A percentile compares a stretch with the other conserved stretches of the same genome.
These are phyloP conservation scores for Micrasema minimum DNA, from an alignment of 1,140 invertebrate species.

Conservation along the genomic window DNA sequence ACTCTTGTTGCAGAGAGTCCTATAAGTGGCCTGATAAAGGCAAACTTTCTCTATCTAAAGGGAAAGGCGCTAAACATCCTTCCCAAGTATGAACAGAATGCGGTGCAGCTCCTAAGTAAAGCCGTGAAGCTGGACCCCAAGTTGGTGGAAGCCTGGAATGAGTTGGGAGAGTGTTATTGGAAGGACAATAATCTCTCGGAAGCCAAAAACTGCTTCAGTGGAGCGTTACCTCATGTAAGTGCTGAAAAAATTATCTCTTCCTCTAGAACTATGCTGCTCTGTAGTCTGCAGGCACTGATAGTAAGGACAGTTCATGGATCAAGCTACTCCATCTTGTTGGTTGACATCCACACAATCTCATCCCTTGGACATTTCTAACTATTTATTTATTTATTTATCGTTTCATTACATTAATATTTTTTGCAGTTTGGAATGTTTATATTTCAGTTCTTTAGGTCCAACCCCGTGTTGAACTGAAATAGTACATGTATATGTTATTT, in stretches of 20 bases:
- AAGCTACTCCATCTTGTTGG: too few relatives aligned
- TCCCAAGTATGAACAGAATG: slow-evolving; percentile 74
- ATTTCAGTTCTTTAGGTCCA: too few relatives aligned
- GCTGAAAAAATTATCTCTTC: slow-evolving; percentile 74
- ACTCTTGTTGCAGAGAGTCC: slow-evolving; percentile 61
- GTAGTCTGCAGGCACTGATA: too few relatives aligned
- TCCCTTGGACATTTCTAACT: too few relatives aligned
- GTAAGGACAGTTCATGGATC: too few relatives aligned
- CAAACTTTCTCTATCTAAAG: slow-evolving; percentile 79
- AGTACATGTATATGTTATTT: too few relatives aligned
- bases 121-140: slow-evolving; percentile 88
- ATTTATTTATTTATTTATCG: too few relatives aligned
- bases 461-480: too few relatives aligned
- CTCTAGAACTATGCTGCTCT: too few relatives aligned
- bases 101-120: slow-evolving; percentile 81
- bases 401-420: too few relatives aligned
- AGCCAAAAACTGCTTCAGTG: slow-evolving; percentile 87
- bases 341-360: too few relatives aligned
- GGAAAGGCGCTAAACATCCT: slow-evolving; percentile 82
- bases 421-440: too few relatives aligned
- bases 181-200: slow-evolving; percentile 85
- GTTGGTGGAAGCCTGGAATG: slow-evolving; percentile 87
- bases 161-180: slow-evolving; percentile 90
- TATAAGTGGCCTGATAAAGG: slow-evolving; percentile 65
- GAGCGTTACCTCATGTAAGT: slow-evolving; percentile 81